Conservation (phyloP, 2,888 invertebrate species). For the Agrochola litura region DNA sequence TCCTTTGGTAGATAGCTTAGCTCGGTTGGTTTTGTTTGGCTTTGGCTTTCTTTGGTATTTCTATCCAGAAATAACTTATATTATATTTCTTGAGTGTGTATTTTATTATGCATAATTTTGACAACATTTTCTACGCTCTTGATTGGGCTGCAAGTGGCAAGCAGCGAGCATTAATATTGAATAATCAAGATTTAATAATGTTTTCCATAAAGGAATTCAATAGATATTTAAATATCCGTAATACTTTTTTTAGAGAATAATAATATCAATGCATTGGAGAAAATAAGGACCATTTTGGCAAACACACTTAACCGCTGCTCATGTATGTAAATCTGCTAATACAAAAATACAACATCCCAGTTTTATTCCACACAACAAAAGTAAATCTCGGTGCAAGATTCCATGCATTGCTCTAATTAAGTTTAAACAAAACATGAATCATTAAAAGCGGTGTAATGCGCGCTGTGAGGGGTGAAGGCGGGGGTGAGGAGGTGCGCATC, state of each 20-base stretch:
- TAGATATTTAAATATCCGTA: too few relatives aligned
- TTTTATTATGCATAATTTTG: background rate
- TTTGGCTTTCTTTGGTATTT: too few relatives aligned
- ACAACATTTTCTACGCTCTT: background rate
- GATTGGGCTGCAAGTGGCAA: background rate
- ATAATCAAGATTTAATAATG: too few relatives aligned
- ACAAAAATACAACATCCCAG: conserved; percentile 6
- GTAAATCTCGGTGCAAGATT: conserved; percentile 60
- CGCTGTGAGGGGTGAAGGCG: conserved; percentile 35
- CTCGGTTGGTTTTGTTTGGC: background rate
- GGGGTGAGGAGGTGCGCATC: conserved; percentile 57
- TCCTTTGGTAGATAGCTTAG: background rate
- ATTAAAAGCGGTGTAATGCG: conserved; percentile 68
- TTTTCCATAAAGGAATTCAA: too few relatives aligned
- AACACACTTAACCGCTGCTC: background rate
- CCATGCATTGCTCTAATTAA: conserved; percentile 66
- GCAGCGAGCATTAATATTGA: background rate
- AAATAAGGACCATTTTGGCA: conserved; percentile 11
- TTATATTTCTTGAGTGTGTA: too few relatives aligned
- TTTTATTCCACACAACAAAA: conserved; percentile 49
- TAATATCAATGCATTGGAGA: too few relatives aligned
- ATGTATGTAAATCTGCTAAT: background rate
- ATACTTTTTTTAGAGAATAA: background rate
- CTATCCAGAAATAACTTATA: too few relatives aligned
- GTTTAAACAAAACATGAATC: conserved; percentile 72